Conservation (phyloP, 2,888 invertebrate species). For the Abrostola triplasia region DNA sequence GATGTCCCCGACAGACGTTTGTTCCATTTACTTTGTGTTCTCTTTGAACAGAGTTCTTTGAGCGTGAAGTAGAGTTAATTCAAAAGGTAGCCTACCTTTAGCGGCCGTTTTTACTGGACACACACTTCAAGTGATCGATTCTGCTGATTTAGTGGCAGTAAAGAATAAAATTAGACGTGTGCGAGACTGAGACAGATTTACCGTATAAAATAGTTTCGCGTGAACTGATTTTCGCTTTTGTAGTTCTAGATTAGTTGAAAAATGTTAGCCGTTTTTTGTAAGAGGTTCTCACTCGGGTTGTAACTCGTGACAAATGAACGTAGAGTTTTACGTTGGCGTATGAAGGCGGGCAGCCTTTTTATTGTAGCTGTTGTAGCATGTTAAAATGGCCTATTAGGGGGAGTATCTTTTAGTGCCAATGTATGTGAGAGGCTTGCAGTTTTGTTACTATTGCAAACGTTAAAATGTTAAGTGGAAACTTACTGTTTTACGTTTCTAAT, state of each 20-base stretch:
- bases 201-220: conserved; percentile 26
- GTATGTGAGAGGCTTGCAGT: too few relatives aligned
- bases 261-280: conserved; percentile 26
- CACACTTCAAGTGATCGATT: conserved; percentile 39
- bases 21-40: conserved; percentile 63
- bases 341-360: conserved; percentile 11
- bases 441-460: too few relatives aligned
- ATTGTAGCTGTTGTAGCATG: conserved; percentile 11
- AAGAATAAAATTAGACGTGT: conserved; percentile 29
- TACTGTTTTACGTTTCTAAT: too few relatives aligned
- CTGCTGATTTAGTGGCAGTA: conserved; percentile 34
- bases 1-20: conserved; percentile 60
- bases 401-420: not conserved
- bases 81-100: conserved; percentile 55
- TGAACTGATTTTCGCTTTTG: conserved; percentile 21
- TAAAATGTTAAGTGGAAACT: too few relatives aligned
- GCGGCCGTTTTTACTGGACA: conserved; percentile 41
- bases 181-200: conserved; percentile 30
- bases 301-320: conserved; percentile 20
- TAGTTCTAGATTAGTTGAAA: conserved; percentile 26
- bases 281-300: conserved; percentile 6
- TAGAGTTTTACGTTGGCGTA: conserved; percentile 12
- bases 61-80: conserved; percentile 47
- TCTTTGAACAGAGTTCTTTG: conserved; percentile 54
- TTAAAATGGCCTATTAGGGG: conserved; percentile 5